Evolutionary conservation across 2,797 vertebrate genomes (phyloP), one percentile per base, ranked within the genome.

Genomic region (Aplochiton taeniatus): DNA sequence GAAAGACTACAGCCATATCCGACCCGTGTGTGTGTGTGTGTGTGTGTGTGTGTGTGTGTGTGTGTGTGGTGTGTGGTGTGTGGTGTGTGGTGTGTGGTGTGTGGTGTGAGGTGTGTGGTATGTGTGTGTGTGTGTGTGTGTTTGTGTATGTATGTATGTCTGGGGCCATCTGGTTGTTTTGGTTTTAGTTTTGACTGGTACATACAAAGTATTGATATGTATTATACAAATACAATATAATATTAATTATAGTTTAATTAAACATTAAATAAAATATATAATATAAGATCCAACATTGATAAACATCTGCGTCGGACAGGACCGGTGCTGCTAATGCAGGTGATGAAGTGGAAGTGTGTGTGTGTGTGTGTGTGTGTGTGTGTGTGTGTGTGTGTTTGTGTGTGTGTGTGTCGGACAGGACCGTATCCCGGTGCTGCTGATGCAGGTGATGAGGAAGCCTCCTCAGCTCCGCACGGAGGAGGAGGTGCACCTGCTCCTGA

Each of bases 291-390:
- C 31, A 31, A 31, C 31, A 6, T 31, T 31, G 6, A 31, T 31
- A 31, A 31, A 3, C 31, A 6, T 31, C 3, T 31, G 2, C 31
- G 31, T 31, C n/a, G 31, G 31, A 31, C 31, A 91, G 90, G 83
- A 78, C 85, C 81, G 68, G 72, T 68, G 18, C 80, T 65, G 74
- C 76, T 84, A 65, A 78, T 91, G 70, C 73, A 83, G 11, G 80
- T 87, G 63, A 66, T 75, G 4, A 31, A n/a, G n/a, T n/a, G 48
- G 69, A 88, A 88, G 82, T n/a, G n/a, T n/a, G n/a, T n/a, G n/a
- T n/a, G n/a, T n/a, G n/a, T n/a, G n/a, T n/a, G 57, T 55, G 58
- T n/a, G n/a, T n/a, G n/a, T n/a, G n/a, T n/a, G n/a, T n/a, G n/a
- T n/a, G n/a, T n/a, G n/a, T n/a, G n/a, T n/a, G n/a, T n/a, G n/a